phyloP scores from a whole-genome alignment of 2,888 invertebrate genomes.

The Stenchaetothrips biformis region DNA sequence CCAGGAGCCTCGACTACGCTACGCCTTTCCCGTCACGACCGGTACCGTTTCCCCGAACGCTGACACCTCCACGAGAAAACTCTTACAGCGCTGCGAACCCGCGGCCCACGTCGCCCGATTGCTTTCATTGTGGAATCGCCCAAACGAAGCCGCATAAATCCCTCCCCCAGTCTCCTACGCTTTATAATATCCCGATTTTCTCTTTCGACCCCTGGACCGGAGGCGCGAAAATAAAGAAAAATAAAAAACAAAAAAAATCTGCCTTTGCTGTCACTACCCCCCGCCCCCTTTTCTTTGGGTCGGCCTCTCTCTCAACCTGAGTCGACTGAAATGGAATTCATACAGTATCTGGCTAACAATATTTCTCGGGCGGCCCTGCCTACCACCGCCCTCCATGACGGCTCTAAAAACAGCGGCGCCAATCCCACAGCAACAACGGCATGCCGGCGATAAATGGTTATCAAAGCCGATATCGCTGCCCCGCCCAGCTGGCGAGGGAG shows the following conservation, averaged over 20 bases:
- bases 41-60: no score
- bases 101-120: not conserved
- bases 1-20: no score
- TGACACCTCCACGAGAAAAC: not conserved
- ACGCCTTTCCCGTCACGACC: not conserved
- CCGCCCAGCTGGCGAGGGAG: no score
- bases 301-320: not conserved
- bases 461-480: conserved; percentile 1
- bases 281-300: not conserved
- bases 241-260: not conserved
- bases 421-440: no score
- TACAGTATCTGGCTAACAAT: not conserved
- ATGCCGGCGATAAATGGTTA: conserved; percentile 9
- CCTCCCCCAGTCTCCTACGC: not conserved
- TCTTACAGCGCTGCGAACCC: not conserved
- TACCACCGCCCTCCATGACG: not conserved
- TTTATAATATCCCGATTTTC: not conserved
- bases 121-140: not conserved
- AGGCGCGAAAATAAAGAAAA: not conserved
- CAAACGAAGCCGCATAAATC: no score
- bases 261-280: not conserved
- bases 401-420: no score
- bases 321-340: not conserved
- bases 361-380: not conserved
- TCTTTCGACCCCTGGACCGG: not conserved